These are phyloP conservation scores for Progne subis DNA, from an alignment of 2,113 vertebrate genomes.

Conservation along the genomic window DNA sequence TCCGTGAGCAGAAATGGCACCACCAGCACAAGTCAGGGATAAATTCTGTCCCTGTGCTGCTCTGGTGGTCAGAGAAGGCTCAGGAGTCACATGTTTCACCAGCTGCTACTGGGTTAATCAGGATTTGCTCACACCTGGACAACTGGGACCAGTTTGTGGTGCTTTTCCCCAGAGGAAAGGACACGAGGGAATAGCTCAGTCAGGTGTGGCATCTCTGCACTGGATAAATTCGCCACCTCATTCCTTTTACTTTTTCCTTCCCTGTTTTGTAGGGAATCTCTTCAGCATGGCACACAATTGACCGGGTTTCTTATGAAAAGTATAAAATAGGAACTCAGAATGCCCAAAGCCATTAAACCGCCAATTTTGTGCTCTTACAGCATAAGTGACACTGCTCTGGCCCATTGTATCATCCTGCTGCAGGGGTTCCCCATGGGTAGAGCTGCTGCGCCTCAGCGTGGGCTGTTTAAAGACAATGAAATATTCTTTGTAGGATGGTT, in stretches of 20 bases:
- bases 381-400: not conserved
- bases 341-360: not conserved
- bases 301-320: not conserved
- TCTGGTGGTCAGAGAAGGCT: not conserved
- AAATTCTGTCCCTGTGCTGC: not conserved
- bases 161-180: not conserved
- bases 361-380: not conserved
- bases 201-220: not conserved
- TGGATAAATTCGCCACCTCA: fast-evolving
- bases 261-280: not conserved
- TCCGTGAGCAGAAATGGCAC: not conserved
- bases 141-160: not conserved
- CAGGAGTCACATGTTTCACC: not conserved
- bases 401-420: not conserved
- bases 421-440: not conserved
- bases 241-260: not conserved
- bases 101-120: not conserved
- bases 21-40: not conserved
- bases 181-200: fast-evolving
- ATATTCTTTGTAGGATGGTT: not conserved
- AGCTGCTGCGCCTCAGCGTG: not conserved
- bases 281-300: not conserved
- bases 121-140: not conserved
- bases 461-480: not conserved
- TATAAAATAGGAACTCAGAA: not conserved